Percentiles rank a stretch among this genome's conserved stretches.
phyloP scores from a whole-genome alignment of 1,140 invertebrate genomes.

The Nylanderia fulva region DNA sequence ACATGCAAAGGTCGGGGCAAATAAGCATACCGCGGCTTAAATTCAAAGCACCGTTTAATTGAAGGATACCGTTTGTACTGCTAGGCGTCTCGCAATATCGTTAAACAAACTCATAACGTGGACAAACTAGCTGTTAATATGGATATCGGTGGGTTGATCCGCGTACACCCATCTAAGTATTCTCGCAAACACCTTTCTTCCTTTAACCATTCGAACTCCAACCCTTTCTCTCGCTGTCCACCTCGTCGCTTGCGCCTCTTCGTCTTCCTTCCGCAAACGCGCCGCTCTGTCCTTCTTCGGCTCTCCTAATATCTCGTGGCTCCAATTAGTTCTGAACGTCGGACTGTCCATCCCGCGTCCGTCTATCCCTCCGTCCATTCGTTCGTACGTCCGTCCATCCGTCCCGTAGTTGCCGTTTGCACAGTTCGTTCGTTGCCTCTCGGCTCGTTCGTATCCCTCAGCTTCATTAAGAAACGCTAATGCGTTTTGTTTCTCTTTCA shows the following conservation, averaged over 20 bases:
- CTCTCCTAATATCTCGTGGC: slow-evolving; percentile 81
- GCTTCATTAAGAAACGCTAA: slow-evolving; percentile 86
- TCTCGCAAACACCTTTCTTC: slow-evolving; percentile 63
- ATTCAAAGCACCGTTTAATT: slow-evolving; percentile 52
- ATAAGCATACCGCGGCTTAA: slow-evolving; percentile 51
- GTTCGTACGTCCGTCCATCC: slow-evolving; percentile 58
- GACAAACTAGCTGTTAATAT: slow-evolving; percentile 71
- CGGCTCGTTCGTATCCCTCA: slow-evolving; percentile 79
- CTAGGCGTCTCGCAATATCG: slow-evolving; percentile 66
- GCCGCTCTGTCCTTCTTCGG: slow-evolving; percentile 57
- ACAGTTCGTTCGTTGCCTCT: slow-evolving; percentile 73
- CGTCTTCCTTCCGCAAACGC: slow-evolving; percentile 43
- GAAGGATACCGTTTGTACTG: slow-evolving; percentile 33
- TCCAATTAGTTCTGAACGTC: slow-evolving; percentile 82
- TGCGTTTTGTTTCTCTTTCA: slow-evolving; percentile 85
- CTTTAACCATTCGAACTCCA: slow-evolving; percentile 1
- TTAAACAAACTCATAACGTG: slow-evolving; percentile 76
- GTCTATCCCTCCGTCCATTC: slow-evolving; percentile 56
- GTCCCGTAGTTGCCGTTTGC: slow-evolving; percentile 61
- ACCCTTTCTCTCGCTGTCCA: slow-evolving; percentile 43
- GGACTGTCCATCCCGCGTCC: slow-evolving; percentile 70
- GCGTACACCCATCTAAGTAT: slow-evolving; percentile 67
- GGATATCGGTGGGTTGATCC: slow-evolving; percentile 58
- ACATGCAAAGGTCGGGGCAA: slow-evolving; percentile 49
- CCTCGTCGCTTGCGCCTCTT: slow-evolving; percentile 38